Evolutionary conservation across 2,888 invertebrate species (phyloP).

Genomic region (Sylvicola fuscatus): DNA sequence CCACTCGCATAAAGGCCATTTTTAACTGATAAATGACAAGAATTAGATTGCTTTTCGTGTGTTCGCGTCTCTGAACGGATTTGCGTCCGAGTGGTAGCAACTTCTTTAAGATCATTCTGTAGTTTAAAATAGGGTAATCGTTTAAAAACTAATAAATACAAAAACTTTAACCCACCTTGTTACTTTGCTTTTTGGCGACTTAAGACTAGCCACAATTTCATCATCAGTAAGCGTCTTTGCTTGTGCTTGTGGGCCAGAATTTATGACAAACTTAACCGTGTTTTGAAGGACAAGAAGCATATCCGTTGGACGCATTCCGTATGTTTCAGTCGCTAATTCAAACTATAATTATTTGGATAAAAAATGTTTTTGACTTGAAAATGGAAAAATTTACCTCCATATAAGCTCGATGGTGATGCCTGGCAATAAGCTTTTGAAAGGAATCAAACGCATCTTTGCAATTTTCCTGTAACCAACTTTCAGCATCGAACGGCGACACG

Average conservation of each 20-base stretch:
- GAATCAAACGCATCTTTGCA: conserved; percentile 27
- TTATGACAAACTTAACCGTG: conserved; percentile 18
- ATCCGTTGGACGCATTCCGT: conserved; percentile 38
- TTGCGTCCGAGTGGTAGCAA: conserved; percentile 37
- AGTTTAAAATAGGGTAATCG: no score
- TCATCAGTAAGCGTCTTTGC: conserved; percentile 13
- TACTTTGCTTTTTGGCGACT: conserved; percentile 26
- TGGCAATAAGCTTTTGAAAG: conserved; percentile 36
- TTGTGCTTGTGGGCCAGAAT: conserved; percentile 7
- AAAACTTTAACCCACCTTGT: conserved; percentile 23
- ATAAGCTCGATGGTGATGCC: conserved; percentile 48
- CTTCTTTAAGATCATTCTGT: conserved; percentile 35
- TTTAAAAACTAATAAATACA: background rate
- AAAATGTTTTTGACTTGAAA: no score
- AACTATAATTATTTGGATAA: conserved; percentile 29
- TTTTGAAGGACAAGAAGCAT: conserved; percentile 41
- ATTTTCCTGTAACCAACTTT: conserved; percentile 36
- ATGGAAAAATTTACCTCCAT: no score
- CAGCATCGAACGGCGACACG: conserved; percentile 27
- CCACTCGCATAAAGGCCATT: conserved; percentile 34
- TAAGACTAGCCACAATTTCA: conserved; percentile 29
- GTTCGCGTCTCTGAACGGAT: conserved; percentile 41
- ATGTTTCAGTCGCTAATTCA: conserved; percentile 40
- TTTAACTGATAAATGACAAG: conserved; percentile 35
- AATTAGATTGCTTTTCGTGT: conserved; percentile 39